A percentile compares a stretch with the other conserved stretches of the same genome.
Evolutionary conservation across 2,888 invertebrate genomes (phyloP).

Genomic region (Norana najaformis): DNA sequence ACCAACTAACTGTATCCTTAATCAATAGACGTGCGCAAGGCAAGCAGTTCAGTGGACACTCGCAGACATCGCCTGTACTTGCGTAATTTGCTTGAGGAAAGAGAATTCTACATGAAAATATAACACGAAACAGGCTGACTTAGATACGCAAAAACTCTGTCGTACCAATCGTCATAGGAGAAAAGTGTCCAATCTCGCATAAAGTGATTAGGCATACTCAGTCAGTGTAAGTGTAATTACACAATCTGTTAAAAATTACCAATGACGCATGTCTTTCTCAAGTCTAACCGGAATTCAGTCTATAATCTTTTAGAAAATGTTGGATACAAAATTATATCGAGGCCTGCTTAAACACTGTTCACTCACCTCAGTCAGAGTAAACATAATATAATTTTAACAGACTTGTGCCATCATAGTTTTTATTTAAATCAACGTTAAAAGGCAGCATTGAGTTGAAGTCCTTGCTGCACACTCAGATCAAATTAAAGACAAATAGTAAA

Average conservation of each 20-base stretch:
- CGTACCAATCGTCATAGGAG: neutral
- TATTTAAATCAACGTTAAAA: too few relatives aligned
- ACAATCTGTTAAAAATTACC: neutral
- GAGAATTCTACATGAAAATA: neutral
- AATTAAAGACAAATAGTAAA: too few relatives aligned
- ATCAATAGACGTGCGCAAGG: neutral
- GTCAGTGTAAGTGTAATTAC: neutral
- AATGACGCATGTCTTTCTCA: too few relatives aligned
- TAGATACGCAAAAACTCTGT: neutral
- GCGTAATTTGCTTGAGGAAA: neutral
- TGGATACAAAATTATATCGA: too few relatives aligned
- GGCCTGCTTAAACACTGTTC: too few relatives aligned
- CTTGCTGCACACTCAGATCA: too few relatives aligned
- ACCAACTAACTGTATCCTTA: neutral
- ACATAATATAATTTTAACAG: too few relatives aligned
- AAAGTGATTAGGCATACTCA: slow-evolving; percentile 13
- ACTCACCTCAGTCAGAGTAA: too few relatives aligned
- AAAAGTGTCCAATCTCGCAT: neutral
- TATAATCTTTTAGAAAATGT: too few relatives aligned
- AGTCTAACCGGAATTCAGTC: too few relatives aligned
- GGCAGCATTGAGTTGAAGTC: too few relatives aligned
- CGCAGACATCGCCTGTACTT: neutral
- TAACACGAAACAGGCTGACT: neutral
- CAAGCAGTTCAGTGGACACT: neutral
- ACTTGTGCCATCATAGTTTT: too few relatives aligned